Conservation (phyloP, 2,797 vertebrate species). For the Chloroceryle amazona region DNA sequence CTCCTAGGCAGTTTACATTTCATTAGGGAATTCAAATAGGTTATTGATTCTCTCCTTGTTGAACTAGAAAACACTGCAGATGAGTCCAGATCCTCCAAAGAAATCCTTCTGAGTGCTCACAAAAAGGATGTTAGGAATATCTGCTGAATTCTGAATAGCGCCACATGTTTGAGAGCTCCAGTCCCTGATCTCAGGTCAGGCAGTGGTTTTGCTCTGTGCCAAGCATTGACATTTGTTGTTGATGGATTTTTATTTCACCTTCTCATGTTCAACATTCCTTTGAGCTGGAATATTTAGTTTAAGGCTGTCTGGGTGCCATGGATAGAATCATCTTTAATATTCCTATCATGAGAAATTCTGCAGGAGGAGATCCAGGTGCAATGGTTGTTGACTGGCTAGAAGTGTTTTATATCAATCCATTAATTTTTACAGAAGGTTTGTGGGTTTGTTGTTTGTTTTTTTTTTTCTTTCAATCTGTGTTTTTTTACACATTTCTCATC, state of each 20-base stretch:
- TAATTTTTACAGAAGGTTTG: not conserved
- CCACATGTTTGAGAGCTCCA: not conserved
- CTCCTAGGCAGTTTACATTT: not conserved
- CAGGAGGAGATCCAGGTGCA: conserved; percentile 6
- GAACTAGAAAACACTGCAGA: not conserved
- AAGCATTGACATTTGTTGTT: conserved; percentile 11
- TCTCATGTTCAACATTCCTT: conserved; percentile 52
- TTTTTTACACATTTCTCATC: not conserved
- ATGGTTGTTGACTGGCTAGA: not conserved
- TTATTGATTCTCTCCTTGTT: not conserved
- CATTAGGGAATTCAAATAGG: not conserved
- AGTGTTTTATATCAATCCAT: not conserved
- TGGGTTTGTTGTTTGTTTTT: not conserved
- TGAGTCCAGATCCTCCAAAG: not conserved
- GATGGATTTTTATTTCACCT: conserved; percentile 39
- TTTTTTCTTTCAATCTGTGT: not conserved
- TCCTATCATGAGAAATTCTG: conserved; percentile 37
- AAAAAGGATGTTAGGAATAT: not conserved
- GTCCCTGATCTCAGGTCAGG: not conserved
- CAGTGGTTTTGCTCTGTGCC: conserved; percentile 5
- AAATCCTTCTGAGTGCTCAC: not conserved
- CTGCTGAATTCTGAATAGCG: not conserved
- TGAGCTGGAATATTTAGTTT: conserved; percentile 38
- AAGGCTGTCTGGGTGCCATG: conserved; percentile 4
- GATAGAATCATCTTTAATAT: conserved; percentile 34